phyloP scores from a whole-genome alignment of 1,140 invertebrate species.

The Penaeus chinensis region DNA sequence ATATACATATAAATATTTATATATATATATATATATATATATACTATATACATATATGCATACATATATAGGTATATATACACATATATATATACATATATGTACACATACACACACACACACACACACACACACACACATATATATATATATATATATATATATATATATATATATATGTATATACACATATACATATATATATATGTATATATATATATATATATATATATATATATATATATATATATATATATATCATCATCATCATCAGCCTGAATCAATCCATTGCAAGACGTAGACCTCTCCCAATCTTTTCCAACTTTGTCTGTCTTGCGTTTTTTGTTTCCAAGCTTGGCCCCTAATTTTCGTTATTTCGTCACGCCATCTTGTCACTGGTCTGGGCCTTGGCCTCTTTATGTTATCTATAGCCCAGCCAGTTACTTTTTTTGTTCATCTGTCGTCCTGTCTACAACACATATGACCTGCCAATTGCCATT shows the following conservation, averaged over 20 bases:
- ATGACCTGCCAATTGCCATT: too few species aligned
- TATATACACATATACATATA: constrained; percentile 9
- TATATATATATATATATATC: neutral
- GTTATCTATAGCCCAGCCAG: too few species aligned
- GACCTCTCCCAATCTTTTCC: too few species aligned
- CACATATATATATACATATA: neutral
- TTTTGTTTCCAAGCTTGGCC: too few species aligned
- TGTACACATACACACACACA: neutral
- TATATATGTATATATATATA: neutral
- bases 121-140: neutral
- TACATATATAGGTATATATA: neutral
- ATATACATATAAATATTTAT: neutral
- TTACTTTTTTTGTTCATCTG: too few species aligned
- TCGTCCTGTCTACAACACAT: too few species aligned
- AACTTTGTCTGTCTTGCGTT: too few species aligned
- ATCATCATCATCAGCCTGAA: too few species aligned
- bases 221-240: constrained; percentile 17
- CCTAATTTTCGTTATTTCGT: too few species aligned
- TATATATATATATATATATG: neutral
- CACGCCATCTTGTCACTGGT: too few species aligned
- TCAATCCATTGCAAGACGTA: too few species aligned
- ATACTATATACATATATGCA: neutral
- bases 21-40: constrained; percentile 14
- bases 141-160: neutral
- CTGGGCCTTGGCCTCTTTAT: too few species aligned